phyloP scores from a whole-genome alignment of 1,140 invertebrate genomes.

The Tetragnatha versicolor region DNA sequence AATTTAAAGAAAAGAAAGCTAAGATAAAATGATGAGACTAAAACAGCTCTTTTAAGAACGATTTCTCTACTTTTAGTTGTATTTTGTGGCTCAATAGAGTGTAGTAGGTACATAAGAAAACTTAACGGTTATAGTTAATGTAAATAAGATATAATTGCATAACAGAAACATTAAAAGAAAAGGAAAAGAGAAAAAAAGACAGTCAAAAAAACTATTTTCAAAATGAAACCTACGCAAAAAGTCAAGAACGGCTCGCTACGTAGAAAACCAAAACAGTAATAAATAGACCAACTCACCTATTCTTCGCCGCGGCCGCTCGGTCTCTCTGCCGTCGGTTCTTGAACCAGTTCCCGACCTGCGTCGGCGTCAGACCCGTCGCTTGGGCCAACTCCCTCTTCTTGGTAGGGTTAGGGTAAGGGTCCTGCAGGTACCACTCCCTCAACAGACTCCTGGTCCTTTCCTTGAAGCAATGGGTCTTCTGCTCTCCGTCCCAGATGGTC shows the following conservation, averaged over 20 bases:
- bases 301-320: conserved; percentile 98
- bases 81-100: too few species aligned
- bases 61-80: too few species aligned
- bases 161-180: too few species aligned
- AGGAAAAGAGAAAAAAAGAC: too few species aligned
- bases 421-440: conserved; percentile 98
- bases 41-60: too few species aligned
- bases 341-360: conserved; percentile 99
- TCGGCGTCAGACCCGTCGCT: conserved; percentile 96
- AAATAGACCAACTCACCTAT: conserved; percentile 75
- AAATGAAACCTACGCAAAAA: background rate
- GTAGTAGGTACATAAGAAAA: too few species aligned
- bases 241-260: too few species aligned
- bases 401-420: conserved; percentile 98
- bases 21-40: too few species aligned
- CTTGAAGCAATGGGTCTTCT: conserved; percentile 99
- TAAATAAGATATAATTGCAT: too few species aligned
- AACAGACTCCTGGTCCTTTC: conserved; percentile 94
- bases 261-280: too few species aligned
- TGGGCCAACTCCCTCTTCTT: conserved; percentile 98
- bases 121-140: too few species aligned
- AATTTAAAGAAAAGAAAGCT: too few species aligned
- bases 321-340: conserved; percentile 98
- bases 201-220: background rate
- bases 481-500: conserved; percentile 99